Evolutionary conservation across 2,888 invertebrate species (phyloP).

Genomic region (Rugalucina vietnamica): DNA sequence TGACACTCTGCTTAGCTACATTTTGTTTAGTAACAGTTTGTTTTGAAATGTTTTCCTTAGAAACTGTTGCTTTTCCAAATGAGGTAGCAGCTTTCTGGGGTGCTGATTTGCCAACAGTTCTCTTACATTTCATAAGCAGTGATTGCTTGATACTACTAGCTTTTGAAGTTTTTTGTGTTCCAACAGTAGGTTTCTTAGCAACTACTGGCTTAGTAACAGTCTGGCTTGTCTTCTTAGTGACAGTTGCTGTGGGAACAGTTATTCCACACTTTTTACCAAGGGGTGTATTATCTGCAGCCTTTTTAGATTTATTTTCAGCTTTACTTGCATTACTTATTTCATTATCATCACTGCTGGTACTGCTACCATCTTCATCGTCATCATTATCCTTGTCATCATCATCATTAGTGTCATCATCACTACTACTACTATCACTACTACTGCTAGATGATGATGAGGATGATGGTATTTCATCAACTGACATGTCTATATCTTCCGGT

Average conservation of each 20-base stretch:
- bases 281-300: neutral
- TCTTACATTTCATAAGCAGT: too few relatives aligned
- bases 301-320: neutral
- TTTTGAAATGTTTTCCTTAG: neutral
- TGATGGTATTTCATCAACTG: slow-evolving; percentile 23
- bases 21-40: neutral
- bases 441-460: slow-evolving; percentile 35
- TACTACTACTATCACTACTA: neutral
- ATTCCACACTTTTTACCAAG: neutral
- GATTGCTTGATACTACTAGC: too few relatives aligned
- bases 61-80: neutral
- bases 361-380: neutral
- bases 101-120: too few relatives aligned
- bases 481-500: slow-evolving; percentile 24
- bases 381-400: neutral
- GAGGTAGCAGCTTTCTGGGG: too few relatives aligned
- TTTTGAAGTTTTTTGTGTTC: too few relatives aligned
- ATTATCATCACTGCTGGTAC: neutral
- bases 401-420: neutral
- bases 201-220: neutral
- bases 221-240: neutral
- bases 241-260: neutral
- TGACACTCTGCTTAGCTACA: neutral
- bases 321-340: neutral
- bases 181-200: too few relatives aligned